Evolutionary conservation across 2,888 invertebrate genomes (phyloP).

Genomic region (Drosophila lacicola): DNA sequence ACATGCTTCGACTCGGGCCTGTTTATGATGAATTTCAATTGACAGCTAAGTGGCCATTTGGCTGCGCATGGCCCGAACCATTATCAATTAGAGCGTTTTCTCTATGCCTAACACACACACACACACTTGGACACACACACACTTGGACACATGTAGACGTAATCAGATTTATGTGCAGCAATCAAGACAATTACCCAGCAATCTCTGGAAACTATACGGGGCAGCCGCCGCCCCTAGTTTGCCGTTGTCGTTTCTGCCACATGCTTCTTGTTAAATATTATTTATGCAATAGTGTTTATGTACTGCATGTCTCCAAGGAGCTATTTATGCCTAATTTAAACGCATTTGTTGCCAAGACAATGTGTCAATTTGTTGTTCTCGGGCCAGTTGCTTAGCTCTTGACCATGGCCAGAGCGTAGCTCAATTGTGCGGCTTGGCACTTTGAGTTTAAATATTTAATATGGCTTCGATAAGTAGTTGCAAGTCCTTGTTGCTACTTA

Average conservation of each 20-base stretch:
- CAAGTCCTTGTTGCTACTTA: conserved; percentile 18
- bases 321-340: conserved; percentile 66
- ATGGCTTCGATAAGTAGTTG: conserved; percentile 11
- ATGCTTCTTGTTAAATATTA: conserved; percentile 68
- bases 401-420: conserved; percentile 12
- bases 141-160: conserved; percentile 18
- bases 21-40: conserved; percentile 71
- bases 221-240: neutral
- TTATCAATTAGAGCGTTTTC: conserved; percentile 72
- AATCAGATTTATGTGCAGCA: conserved; percentile 71
- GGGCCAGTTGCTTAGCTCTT: conserved; percentile 18
- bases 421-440: conserved; percentile 16
- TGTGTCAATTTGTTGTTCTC: conserved; percentile 52
- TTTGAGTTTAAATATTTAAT: conserved; percentile 28
- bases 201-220: conserved; percentile 35
- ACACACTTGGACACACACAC: conserved; percentile 10
- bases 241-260: neutral
- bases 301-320: conserved; percentile 57
- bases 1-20: conserved; percentile 12
- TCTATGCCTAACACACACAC: conserved; percentile 16
- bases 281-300: conserved; percentile 66
- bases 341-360: conserved; percentile 63
- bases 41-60: conserved; percentile 53
- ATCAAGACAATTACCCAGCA: conserved; percentile 70
- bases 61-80: conserved; percentile 32